Evolutionary conservation across 2,797 vertebrate species (phyloP).

Genomic region (Botia kubotai): DNA sequence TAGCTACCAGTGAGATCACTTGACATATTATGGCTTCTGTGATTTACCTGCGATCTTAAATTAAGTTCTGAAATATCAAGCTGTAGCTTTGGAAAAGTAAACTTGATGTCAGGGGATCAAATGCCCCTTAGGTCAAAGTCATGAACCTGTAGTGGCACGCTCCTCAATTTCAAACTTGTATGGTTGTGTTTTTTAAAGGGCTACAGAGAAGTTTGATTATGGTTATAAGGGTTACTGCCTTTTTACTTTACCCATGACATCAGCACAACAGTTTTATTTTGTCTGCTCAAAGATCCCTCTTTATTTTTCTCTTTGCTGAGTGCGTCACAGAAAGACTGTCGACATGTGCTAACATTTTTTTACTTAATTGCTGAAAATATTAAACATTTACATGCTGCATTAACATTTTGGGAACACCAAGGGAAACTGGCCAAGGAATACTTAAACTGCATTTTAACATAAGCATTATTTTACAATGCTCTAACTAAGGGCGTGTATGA

Average conservation of each 20-base stretch:
- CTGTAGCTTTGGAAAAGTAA: slow-evolving; percentile 91
- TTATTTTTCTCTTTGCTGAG: slow-evolving; percentile 39
- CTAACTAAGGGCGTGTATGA: not conserved
- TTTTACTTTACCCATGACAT: slow-evolving; percentile 16
- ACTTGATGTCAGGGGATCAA: slow-evolving; percentile 88
- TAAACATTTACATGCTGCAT: not conserved
- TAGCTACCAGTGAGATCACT: slow-evolving; percentile 88
- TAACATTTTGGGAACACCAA: slow-evolving; percentile 7
- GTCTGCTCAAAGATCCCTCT: slow-evolving; percentile 38
- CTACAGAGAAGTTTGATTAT: slow-evolving; percentile 75
- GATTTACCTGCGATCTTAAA: slow-evolving; percentile 99
- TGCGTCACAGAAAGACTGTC: slow-evolving; percentile 14
- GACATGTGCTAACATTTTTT: slow-evolving; percentile 15
- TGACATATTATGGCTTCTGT: slow-evolving; percentile 99
- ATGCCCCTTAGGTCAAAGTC: slow-evolving; percentile 84
- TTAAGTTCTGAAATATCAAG: slow-evolving; percentile 98
- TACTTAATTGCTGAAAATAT: slow-evolving; percentile 32
- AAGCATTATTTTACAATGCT: not conserved
- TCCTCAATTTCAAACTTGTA: slow-evolving; percentile 85
- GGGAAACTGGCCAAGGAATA: not conserved
- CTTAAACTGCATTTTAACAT: not conserved
- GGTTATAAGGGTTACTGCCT: slow-evolving; percentile 54
- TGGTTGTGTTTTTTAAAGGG: slow-evolving; percentile 79
- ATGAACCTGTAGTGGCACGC: slow-evolving; percentile 81
- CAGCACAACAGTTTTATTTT: slow-evolving; percentile 21